Conservation (phyloP, 2,113 vertebrate genomes). For the Pleuronectes platessa region DNA sequence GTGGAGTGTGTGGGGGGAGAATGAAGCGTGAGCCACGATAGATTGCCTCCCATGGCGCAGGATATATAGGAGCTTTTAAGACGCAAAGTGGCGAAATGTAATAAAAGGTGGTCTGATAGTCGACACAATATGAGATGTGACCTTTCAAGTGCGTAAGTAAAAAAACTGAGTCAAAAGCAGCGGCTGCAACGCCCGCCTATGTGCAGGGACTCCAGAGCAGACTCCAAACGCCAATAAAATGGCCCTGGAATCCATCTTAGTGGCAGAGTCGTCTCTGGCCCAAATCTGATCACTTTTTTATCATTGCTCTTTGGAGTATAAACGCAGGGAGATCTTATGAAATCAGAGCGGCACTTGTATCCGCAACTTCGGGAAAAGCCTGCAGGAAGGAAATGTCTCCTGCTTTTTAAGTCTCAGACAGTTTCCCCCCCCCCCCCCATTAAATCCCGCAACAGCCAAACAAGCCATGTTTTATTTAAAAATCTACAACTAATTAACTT, state of each 20-base stretch:
- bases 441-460: neutral
- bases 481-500: neutral
- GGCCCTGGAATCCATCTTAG: conserved; percentile 50
- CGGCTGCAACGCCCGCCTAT: neutral
- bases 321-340: neutral
- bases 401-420: neutral
- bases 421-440: neutral
- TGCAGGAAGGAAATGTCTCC: neutral
- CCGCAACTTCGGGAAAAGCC: neutral
- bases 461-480: neutral
- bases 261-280: conserved; percentile 11
- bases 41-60: conserved; percentile 4
- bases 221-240: conserved; percentile 53
- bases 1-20: neutral
- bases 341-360: conserved; percentile 4
- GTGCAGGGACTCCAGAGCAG: conserved; percentile 47
- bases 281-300: conserved; percentile 46
- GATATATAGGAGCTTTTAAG: conserved; percentile 28
- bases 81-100: conserved; percentile 47
- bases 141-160: conserved; percentile 52
- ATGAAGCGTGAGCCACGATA: conserved; percentile 6
- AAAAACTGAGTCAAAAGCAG: conserved; percentile 43
- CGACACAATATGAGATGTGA: conserved; percentile 58
- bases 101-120: conserved; percentile 51
- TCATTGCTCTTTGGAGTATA: conserved; percentile 30